These are phyloP conservation scores for Polia nebulosa DNA, from an alignment of 2,888 invertebrate species.

Conservation along the genomic window DNA sequence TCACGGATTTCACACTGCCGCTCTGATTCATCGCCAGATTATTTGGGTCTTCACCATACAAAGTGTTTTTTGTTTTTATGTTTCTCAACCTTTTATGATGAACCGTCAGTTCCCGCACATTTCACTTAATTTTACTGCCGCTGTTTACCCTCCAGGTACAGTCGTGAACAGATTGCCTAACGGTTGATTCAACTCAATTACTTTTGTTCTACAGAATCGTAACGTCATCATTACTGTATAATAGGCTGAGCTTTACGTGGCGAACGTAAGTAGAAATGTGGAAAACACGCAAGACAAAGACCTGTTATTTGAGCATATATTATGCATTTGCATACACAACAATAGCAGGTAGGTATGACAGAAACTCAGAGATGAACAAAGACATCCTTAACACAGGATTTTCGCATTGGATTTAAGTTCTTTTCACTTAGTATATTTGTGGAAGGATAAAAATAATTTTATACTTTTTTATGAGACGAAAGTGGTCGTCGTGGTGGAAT, in stretches of 20 bases:
- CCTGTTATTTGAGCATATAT: conserved; percentile 31
- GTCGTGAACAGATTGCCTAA: conserved; percentile 57
- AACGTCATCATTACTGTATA: conserved; percentile 35
- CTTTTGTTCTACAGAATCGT: conserved; percentile 52
- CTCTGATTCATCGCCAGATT: conserved; percentile 66
- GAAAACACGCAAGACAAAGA: conserved; percentile 28
- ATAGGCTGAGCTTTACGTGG: conserved; percentile 20
- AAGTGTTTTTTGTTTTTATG: conserved; percentile 72
- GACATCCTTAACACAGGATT: conserved; percentile 12
- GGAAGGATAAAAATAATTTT: conserved; percentile 35
- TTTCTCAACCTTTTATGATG: conserved; percentile 70
- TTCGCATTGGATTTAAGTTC: conserved; percentile 35
- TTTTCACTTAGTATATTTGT: conserved; percentile 21
- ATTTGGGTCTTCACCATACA: conserved; percentile 71
- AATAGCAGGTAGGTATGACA: conserved; percentile 25
- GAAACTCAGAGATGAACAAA: conserved; percentile 42
- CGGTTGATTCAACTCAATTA: conserved; percentile 58
- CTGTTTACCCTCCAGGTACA: conserved; percentile 61
- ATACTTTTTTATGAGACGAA: conserved; percentile 41
- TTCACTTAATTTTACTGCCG: conserved; percentile 57
- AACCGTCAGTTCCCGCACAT: conserved; percentile 69
- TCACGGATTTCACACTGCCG: conserved; percentile 73
- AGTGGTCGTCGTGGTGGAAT: conserved; percentile 67
- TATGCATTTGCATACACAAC: conserved; percentile 39
- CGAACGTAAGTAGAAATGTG: neutral